Evolutionary conservation across 2,888 invertebrate genomes (phyloP), one percentile per base, ranked within the genome.

Genomic region (Eledone cirrhosa): DNA sequence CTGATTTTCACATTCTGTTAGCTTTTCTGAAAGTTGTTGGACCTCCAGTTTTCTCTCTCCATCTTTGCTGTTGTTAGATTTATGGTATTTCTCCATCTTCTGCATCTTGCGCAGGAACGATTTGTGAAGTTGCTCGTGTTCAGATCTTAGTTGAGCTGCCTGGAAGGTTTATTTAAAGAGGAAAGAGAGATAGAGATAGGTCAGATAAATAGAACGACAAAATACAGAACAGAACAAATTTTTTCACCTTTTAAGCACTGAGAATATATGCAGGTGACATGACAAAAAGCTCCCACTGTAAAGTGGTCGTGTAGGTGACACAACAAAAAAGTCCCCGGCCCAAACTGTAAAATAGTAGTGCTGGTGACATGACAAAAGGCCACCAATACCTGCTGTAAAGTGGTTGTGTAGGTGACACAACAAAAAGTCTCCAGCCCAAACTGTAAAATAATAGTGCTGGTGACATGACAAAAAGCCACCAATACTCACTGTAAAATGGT

Each of bases 61-160:
- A n/a, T 84, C 79, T 29, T 85, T 83, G 16, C 48, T 74, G 19
- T 69, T 31, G 47, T 41, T 31, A 13, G 53, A 48, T 31, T 19
- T 48, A 16, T 33, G 24, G 14, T 22, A 31, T 72, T 72, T 72
- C 14, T 72, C 72, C 72, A 72, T 33, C 14, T 33, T 41, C 3
- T 41, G 72, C 72, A 72, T 72, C 5, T 72, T 72, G 33, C 72
- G 72, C 41, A 41, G 48, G 79, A 88, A 84, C 48, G 85, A 83
- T 78, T 85, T 87, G 63, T 87, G 86, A 7, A 87, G 81, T 74
- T 85, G 83, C 78, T 88, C 89, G 81, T 89, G 88, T 67, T 88
- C 89, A 74, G 84, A 82, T 77, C 85, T 85, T 53, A 89, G 80
- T 59, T 85, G 85, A 72, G 85, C 84, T 11, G 87, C 85, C 87